phyloP scores from a whole-genome alignment of 2,113 vertebrate species.

The Malurus melanocephalus region DNA sequence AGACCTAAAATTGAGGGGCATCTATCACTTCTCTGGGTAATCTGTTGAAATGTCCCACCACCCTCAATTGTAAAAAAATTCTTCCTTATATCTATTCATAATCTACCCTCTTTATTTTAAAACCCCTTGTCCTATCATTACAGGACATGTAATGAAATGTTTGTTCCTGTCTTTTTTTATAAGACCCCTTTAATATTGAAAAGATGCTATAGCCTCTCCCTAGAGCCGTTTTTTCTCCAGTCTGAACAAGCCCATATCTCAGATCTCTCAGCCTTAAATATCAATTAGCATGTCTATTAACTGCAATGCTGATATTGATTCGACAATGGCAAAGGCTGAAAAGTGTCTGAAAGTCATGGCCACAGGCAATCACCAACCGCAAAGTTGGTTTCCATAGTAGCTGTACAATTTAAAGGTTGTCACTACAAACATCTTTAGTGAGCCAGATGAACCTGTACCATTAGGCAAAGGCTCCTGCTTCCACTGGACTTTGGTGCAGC shows the following conservation, averaged over 20 bases:
- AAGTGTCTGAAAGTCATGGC: background rate
- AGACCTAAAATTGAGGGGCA: background rate
- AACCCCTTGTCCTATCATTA: background rate
- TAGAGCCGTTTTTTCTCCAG: background rate
- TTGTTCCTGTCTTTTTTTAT: background rate
- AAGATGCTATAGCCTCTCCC: background rate
- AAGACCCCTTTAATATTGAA: background rate
- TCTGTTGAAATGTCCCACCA: background rate
- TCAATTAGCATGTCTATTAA: background rate
- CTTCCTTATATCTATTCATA: background rate
- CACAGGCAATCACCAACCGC: background rate
- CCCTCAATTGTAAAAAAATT: background rate
- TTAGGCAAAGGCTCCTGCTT: background rate
- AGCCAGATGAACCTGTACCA: background rate
- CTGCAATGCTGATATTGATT: background rate
- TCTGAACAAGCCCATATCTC: background rate
- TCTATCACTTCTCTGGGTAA: background rate
- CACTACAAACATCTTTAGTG: background rate
- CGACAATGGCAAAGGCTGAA: background rate
- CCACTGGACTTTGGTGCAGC: background rate
- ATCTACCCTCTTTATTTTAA: background rate
- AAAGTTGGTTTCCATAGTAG: background rate
- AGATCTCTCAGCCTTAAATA: background rate
- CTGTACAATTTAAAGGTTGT: background rate
- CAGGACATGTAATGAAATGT: background rate